phyloP scores from a whole-genome alignment of 1,140 invertebrate species.

The Diabrotica virgifera region DNA sequence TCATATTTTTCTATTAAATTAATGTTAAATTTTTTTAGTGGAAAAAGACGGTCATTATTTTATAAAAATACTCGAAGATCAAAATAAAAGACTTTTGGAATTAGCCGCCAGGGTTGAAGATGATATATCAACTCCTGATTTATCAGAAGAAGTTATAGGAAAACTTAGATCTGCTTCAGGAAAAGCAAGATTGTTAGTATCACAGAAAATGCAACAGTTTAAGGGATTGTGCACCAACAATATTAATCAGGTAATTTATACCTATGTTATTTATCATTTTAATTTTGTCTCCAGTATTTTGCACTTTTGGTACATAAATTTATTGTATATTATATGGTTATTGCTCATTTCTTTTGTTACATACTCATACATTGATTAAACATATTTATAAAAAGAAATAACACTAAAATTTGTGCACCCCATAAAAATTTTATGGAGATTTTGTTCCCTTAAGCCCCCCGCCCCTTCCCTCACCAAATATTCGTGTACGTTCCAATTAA shows the following conservation, averaged over 20 bases:
- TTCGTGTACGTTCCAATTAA: no score
- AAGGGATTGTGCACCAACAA: constrained; percentile 78
- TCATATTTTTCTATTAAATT: not conserved
- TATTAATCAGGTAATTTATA: constrained; percentile 58
- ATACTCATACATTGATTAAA: no score
- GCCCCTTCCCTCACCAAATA: no score
- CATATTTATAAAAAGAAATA: no score
- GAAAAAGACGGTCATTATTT: constrained; percentile 74
- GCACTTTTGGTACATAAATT: no score
- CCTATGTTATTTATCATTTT: not conserved
- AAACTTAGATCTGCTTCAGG: constrained; percentile 83
- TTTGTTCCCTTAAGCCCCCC: no score
- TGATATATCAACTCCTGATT: constrained; percentile 51
- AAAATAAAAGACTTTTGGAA: constrained; percentile 65
- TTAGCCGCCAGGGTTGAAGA: constrained; percentile 67
- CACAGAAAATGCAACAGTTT: constrained; percentile 95
- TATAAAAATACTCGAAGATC: constrained; percentile 66
- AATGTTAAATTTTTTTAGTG: constrained; percentile 13
- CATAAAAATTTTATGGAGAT: no score
- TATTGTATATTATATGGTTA: no score
- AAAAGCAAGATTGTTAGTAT: constrained; percentile 83
- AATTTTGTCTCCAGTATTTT: not conserved
- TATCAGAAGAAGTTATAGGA: constrained; percentile 77
- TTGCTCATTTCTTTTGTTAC: no score
- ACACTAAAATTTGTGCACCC: no score